phyloP scores from a whole-genome alignment of 2,113 vertebrate genomes.

The Aramus guarauna region DNA sequence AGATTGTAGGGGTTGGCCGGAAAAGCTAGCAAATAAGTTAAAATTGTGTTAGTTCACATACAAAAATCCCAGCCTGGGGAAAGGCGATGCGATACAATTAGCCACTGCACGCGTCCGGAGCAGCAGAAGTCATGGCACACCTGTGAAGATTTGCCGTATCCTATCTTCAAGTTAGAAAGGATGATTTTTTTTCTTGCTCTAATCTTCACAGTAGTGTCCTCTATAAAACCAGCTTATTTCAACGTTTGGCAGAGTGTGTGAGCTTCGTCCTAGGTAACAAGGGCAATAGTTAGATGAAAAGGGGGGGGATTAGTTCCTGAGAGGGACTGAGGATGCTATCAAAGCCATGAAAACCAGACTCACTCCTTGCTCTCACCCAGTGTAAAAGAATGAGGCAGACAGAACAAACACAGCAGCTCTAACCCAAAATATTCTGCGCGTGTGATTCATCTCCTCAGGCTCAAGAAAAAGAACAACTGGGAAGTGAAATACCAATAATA shows the following conservation, averaged over 20 bases:
- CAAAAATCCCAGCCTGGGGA: slow-evolving; percentile 22
- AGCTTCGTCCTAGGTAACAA: not conserved
- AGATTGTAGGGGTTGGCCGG: slow-evolving; percentile 21
- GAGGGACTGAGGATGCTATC: not conserved
- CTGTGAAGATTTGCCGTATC: slow-evolving; percentile 36
- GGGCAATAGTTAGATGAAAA: not conserved
- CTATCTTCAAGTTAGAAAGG: not conserved
- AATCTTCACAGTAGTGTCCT: slow-evolving; percentile 30
- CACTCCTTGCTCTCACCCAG: not conserved
- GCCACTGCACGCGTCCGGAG: not conserved
- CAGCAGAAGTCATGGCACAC: slow-evolving; percentile 48
- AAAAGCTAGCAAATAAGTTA: slow-evolving; percentile 32
- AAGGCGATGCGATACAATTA: not conserved
- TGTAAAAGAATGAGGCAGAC: not conserved
- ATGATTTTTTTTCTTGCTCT: not conserved
- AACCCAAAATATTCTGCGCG: not conserved
- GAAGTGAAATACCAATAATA: not conserved
- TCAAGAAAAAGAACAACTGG: not conserved
- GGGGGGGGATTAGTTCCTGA: not conserved
- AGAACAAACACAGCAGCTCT: not conserved
- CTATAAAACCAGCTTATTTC: slow-evolving; percentile 8
- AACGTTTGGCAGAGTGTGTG: not conserved
- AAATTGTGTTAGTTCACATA: slow-evolving; percentile 16
- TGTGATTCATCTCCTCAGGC: not conserved
- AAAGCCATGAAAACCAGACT: not conserved